These are phyloP conservation scores for Pocillopora meandrina DNA, from an alignment of 92 coral and sea anemone genomes.

Conservation along the genomic window DNA sequence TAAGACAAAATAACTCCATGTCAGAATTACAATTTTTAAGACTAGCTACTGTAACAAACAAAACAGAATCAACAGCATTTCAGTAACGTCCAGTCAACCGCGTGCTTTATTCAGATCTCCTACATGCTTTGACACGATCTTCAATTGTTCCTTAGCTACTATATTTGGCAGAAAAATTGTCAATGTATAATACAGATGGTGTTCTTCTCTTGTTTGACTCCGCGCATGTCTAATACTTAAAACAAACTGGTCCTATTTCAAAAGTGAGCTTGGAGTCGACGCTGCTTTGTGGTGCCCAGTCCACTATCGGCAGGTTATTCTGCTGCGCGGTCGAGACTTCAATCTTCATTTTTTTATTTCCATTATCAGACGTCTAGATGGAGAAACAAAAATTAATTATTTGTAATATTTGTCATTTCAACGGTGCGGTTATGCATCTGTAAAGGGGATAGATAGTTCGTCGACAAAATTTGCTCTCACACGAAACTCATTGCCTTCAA, in stretches of 20 bases:
- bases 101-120: constrained; percentile 12
- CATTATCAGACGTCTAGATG: constrained; percentile 53
- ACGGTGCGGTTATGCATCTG: no score
- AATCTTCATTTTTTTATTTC: constrained; percentile 63
- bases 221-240: constrained; percentile 46
- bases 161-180: constrained; percentile 18
- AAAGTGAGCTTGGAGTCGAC: constrained; percentile 57
- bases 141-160: background rate
- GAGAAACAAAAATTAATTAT: background rate
- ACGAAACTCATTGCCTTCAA: no score
- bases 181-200: constrained; percentile 21
- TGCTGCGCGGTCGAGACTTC: constrained; percentile 57
- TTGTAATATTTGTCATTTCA: no score
- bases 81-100: background rate
- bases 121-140: background rate
- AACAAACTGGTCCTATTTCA: constrained; percentile 77
- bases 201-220: constrained; percentile 4
- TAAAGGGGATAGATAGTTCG: no score
- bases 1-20: constrained; percentile 3
- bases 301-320: constrained; percentile 71
- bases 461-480: no score
- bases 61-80: constrained; percentile 1
- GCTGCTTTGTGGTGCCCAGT: constrained; percentile 62
- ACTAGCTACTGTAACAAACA: constrained; percentile 3
- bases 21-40: background rate